A percentile compares a stretch with the other conserved stretches of the same genome.
phyloP scores from a whole-genome alignment of 2,888 invertebrate genomes.

The Calliopum simillimum region DNA sequence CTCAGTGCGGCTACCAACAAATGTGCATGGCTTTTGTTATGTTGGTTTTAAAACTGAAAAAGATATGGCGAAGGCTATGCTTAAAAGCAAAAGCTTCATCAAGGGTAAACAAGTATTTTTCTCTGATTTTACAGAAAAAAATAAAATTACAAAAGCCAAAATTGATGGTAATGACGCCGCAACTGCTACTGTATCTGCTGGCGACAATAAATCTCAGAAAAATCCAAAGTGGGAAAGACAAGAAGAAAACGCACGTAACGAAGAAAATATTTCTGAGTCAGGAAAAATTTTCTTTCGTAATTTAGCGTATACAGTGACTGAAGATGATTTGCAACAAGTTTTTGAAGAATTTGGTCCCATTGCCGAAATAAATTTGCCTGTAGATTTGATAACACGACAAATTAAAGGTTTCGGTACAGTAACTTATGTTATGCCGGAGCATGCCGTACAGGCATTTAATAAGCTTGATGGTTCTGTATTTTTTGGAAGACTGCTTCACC shows the following conservation, averaged over 20 bases:
- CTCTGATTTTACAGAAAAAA: conserved; percentile 68
- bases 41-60: conserved; percentile 89
- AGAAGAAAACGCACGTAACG: conserved; percentile 74
- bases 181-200: conserved; percentile 44
- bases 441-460: conserved; percentile 89
- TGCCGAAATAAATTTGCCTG: conserved; percentile 88
- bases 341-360: conserved; percentile 91
- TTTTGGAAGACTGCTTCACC: conserved; percentile 92
- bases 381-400: conserved; percentile 84
- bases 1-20: conserved; percentile 82
- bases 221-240: conserved; percentile 73
- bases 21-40: conserved; percentile 87
- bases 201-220: conserved; percentile 14
- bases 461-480: conserved; percentile 91
- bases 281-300: conserved; percentile 94
- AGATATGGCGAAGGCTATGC: conserved; percentile 81
- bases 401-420: conserved; percentile 92
- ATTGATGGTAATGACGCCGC: conserved; percentile 29
- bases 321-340: conserved; percentile 83
- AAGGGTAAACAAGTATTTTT: conserved; percentile 76
- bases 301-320: conserved; percentile 86
- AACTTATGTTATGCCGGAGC: conserved; percentile 94
- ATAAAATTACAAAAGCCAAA: conserved; percentile 62
- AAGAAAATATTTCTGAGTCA: conserved; percentile 87
- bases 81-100: conserved; percentile 87